Evolutionary conservation across 2,113 vertebrate species (phyloP).

Genomic region (Engraulis encrasicolus): DNA sequence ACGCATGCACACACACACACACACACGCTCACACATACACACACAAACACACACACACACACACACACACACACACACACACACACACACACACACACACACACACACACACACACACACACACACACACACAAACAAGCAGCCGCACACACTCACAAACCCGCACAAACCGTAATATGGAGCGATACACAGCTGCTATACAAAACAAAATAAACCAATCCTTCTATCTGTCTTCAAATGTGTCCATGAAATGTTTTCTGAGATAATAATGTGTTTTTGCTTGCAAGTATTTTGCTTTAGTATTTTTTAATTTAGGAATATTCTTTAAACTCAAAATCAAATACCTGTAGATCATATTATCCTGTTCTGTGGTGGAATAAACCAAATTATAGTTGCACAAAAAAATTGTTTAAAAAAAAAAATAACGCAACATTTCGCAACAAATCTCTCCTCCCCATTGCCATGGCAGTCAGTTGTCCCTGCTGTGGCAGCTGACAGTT

Average conservation of each 20-base stretch:
- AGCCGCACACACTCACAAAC: too few species aligned
- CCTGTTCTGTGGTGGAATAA: neutral
- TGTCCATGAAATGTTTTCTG: neutral
- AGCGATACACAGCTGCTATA: neutral
- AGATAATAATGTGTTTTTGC: neutral
- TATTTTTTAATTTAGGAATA: too few species aligned
- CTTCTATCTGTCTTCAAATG: too few species aligned
- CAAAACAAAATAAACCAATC: neutral
- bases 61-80: constrained; percentile 13
- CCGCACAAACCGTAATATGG: neutral
- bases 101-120: constrained; percentile 16
- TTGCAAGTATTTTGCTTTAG: neutral
- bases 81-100: constrained; percentile 11
- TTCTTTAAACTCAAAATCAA: neutral
- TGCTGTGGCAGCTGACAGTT: too few species aligned
- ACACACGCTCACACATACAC: neutral
- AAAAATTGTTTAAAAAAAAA: too few species aligned
- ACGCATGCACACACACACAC: neutral
- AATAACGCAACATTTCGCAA: too few species aligned
- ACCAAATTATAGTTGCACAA: neutral
- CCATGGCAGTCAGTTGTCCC: too few species aligned
- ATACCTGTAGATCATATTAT: neutral
- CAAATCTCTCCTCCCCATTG: too few species aligned
- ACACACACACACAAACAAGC: constrained; percentile 10
- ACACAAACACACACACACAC: constrained; percentile 11